Conservation (phyloP, 2,113 vertebrate genomes). For the Silurus meridionalis region DNA sequence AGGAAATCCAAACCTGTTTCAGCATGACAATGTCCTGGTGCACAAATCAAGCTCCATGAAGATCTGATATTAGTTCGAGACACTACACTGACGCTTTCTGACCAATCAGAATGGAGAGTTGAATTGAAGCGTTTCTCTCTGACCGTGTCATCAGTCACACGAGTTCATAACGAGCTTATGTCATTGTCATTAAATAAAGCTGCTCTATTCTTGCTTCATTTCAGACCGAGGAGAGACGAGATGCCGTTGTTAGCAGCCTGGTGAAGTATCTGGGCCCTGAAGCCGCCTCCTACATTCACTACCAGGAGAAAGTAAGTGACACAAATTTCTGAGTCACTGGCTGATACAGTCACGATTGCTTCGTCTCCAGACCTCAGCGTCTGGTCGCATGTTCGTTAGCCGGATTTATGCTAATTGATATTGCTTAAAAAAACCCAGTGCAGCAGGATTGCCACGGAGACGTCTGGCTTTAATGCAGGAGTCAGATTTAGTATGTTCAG, state of each 20-base stretch:
- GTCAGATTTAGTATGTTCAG: neutral
- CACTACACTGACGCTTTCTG: neutral
- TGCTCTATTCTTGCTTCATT: conserved; percentile 25
- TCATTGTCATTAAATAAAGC: neutral
- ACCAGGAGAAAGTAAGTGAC: conserved; percentile 70
- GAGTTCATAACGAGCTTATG: too few relatives aligned
- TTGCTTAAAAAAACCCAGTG: too few relatives aligned
- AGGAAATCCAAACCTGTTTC: too few relatives aligned
- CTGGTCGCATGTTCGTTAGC: neutral
- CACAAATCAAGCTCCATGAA: too few relatives aligned
- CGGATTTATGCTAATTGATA: neutral
- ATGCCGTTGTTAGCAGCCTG: conserved; percentile 68
- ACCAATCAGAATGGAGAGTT: neutral
- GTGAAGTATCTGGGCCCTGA: conserved; percentile 68
- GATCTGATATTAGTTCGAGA: neutral
- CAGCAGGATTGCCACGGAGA: neutral
- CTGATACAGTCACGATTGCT: neutral
- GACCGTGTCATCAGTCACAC: neutral
- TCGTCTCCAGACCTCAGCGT: neutral
- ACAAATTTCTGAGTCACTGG: conserved; percentile 13
- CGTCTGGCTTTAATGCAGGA: neutral
- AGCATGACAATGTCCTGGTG: too few relatives aligned
- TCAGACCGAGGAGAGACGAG: conserved; percentile 51
- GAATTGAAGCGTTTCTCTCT: too few relatives aligned
- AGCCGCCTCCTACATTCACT: conserved; percentile 68